These are phyloP conservation scores for Hoplodrina ambigua DNA, from an alignment of 2,888 invertebrate genomes.

Conservation along the genomic window DNA sequence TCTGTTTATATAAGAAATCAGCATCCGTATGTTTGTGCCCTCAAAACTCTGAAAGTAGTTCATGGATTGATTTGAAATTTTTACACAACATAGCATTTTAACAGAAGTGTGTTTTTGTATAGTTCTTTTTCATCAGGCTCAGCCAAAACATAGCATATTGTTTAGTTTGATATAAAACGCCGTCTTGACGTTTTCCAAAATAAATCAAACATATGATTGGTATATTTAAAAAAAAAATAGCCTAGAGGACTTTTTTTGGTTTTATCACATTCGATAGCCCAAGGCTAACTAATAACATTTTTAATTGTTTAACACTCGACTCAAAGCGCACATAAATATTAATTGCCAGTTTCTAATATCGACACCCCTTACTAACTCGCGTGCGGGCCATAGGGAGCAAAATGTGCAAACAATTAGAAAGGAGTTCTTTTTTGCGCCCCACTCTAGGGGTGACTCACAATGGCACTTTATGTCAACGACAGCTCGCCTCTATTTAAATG, in stretches of 20 bases:
- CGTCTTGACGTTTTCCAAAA: no score
- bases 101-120: no score
- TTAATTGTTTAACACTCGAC: slow-evolving; percentile 28
- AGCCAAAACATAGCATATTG: no score
- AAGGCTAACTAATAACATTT: slow-evolving; percentile 17
- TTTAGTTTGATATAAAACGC: no score
- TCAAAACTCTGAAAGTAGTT: no score
- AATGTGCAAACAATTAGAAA: slow-evolving; percentile 90
- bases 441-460: slow-evolving; percentile 77
- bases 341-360: slow-evolving; percentile 53
- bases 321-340: slow-evolving; percentile 53
- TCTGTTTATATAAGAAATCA: no score
- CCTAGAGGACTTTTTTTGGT: no score
- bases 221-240: no score
- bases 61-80: no score
- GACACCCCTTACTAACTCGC: slow-evolving; percentile 65
- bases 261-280: neutral
- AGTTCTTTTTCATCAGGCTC: no score
- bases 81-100: no score
- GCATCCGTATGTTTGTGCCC: no score
- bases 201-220: neutral
- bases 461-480: slow-evolving; percentile 85
- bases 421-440: slow-evolving; percentile 83
- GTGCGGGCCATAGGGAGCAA: slow-evolving; percentile 76
- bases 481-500: slow-evolving; percentile 80